Base-by-base conservation (phyloP, 2,113 vertebrate species). In the Pandion haliaetus region DNA sequence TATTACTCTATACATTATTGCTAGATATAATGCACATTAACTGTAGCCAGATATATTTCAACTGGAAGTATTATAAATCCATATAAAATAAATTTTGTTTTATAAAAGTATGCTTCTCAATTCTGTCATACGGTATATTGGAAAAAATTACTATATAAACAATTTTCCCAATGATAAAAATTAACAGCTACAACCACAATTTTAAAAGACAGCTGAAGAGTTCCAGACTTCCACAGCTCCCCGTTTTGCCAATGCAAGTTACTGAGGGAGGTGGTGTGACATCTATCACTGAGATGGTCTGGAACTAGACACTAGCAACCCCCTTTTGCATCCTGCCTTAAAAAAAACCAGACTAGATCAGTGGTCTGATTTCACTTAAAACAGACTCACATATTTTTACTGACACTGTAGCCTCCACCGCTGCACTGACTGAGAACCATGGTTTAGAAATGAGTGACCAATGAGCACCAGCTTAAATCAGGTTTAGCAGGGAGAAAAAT, bases 361-460 rank as follows among this genome's bases (percentile, higher is more conserved):
- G 74, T 0, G 20, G 8, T 19, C 40, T 4, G 5, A 10, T 4
- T 38, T 12, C 45, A 7, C 50, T 20, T 2, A 2, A 1, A 32
- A 21, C n/a, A 24, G 20, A 40, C 38, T 32, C 4, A 0, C 1
- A 1, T 12, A 2, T 20, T 49, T 2, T 5, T 36, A 24, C 23
- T 31, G 72, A 17, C 12, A 2, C 28, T 26, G 25, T 36, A 6
- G 38, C 12, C 82, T 21, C 44, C 58, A 20, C 4, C 34, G 3
- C 69, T 32, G 67, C 72, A 40, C 6, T 18, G 31, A 40, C 6
- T 18, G 31, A 42, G 23, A 71, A 17, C 45, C 0, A 0, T 0
- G 9, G 24, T 9, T 32, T 62, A 34, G n/a, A 3, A 80, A 14
- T 0, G 1, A 65, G 32, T 0, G 3, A 63, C 29, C 55, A 38